These are phyloP conservation scores for Octopus sinensis DNA, from an alignment of 1,140 invertebrate species.

Conservation along the genomic window DNA sequence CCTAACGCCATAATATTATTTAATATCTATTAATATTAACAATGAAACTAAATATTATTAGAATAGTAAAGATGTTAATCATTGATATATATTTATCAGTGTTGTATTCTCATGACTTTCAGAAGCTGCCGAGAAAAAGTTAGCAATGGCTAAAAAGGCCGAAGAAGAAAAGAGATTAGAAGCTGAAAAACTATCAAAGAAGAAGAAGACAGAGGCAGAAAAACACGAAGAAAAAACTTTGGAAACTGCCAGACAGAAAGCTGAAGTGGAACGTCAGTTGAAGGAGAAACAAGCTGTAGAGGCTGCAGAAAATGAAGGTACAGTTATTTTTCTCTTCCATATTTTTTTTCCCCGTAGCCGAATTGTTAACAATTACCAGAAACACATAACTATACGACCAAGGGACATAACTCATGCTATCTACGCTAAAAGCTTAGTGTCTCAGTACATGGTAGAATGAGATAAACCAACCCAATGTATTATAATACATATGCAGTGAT, in stretches of 20 bases:
- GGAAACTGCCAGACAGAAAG: slow-evolving; percentile 22
- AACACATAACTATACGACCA: too few relatives aligned
- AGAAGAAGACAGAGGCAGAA: neutral
- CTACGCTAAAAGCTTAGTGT: too few relatives aligned
- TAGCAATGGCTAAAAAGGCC: slow-evolving; percentile 9
- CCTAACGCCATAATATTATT: too few relatives aligned
- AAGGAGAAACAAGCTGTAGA: slow-evolving; percentile 35
- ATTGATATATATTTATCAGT: neutral
- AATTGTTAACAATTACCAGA: too few relatives aligned
- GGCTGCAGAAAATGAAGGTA: slow-evolving; percentile 38
- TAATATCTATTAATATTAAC: too few relatives aligned
- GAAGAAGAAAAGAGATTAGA: slow-evolving; percentile 22
- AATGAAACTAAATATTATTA: too few relatives aligned
- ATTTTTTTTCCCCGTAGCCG: too few relatives aligned
- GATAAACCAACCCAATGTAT: too few relatives aligned
- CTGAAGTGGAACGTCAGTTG: slow-evolving; percentile 26
- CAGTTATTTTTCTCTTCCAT: neutral
- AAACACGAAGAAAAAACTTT: neutral
- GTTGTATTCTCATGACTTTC: neutral
- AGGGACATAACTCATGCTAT: too few relatives aligned
- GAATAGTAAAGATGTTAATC: too few relatives aligned
- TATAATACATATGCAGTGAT: too few relatives aligned
- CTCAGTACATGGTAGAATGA: too few relatives aligned
- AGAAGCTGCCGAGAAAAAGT: neutral
- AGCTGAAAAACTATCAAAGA: neutral